Evolutionary conservation across 2,113 vertebrate genomes (phyloP), one percentile per base, ranked within the genome.

Genomic region (Tyto alba): DNA sequence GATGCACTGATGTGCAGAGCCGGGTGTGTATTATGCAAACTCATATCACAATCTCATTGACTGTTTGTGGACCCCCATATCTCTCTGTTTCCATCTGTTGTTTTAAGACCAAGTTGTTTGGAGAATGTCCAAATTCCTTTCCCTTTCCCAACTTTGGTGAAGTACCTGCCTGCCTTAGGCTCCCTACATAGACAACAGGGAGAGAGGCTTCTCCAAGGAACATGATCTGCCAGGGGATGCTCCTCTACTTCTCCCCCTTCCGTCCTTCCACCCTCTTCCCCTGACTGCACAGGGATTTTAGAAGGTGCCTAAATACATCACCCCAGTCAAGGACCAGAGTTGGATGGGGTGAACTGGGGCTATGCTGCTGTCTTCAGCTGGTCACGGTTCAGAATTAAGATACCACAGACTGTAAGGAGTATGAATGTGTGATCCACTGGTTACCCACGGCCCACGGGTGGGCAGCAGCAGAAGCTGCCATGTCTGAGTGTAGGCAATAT

Each of bases 71-170:
- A 94, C 95, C 94, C 80, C 78, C 93, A 57, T 95, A 66, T 89
- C 66, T 48, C 74, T 88, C 77, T 62, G 30, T 82, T 96, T 93
- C 96, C 96, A 97, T 97, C 94, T 97, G 96, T 94, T 97, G 85
- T 97, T 96, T 95, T 82, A 91, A 91, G 81, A 78, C 74, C 95
- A 79, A 95, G 95, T 91, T 96, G 85, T 89, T 94, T 96, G 96
- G 96, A 96, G 88, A 36, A 47, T 85, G 85, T 94, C 95, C 96
- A 97, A 96, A 96, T 96, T 83, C 74, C 40, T 85, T 67, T 95
- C 57, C 57, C 19, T 92, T 95, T 79, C 83, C 72, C 78, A 79
- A n/a, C 74, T 85, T 83, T n/a, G 66, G 85, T 81, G 63, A 82
- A 73, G 71, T 91, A 97, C 96, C 91, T 97, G 81, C 77, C 62